Percentiles rank a stretch among this genome's conserved stretches.
These are phyloP conservation scores for Tachuris rubrigastra DNA, from an alignment of 2,113 vertebrate genomes.

Conservation along the genomic window DNA sequence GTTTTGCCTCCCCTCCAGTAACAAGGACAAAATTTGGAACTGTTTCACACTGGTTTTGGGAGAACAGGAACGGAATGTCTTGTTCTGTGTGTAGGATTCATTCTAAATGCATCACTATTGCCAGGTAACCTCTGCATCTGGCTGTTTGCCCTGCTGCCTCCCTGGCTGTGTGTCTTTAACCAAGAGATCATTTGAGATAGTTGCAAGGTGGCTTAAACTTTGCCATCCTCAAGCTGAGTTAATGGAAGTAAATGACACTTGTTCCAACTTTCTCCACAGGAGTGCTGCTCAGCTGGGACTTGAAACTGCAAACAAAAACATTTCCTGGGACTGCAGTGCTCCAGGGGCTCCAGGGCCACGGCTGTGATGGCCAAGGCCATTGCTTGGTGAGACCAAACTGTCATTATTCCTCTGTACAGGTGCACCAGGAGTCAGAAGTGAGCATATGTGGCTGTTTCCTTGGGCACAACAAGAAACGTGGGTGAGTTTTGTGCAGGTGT, in stretches of 20 bases:
- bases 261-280: background rate
- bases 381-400: background rate
- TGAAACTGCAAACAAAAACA: background rate
- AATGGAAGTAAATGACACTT: background rate
- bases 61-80: background rate
- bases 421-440: background rate
- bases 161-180: background rate
- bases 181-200: background rate
- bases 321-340: background rate
- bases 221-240: background rate
- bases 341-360: background rate
- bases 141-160: background rate
- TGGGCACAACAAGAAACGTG: fast-evolving
- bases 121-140: background rate
- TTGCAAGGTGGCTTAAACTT: background rate
- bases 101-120: background rate
- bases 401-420: background rate
- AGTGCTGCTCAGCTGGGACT: background rate
- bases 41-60: background rate
- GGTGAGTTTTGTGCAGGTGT: background rate
- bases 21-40: background rate
- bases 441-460: background rate
- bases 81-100: background rate
- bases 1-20: background rate
- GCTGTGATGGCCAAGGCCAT: background rate